phyloP scores from a whole-genome alignment of 2,888 invertebrate species.

The Asteroscopus sphinx region DNA sequence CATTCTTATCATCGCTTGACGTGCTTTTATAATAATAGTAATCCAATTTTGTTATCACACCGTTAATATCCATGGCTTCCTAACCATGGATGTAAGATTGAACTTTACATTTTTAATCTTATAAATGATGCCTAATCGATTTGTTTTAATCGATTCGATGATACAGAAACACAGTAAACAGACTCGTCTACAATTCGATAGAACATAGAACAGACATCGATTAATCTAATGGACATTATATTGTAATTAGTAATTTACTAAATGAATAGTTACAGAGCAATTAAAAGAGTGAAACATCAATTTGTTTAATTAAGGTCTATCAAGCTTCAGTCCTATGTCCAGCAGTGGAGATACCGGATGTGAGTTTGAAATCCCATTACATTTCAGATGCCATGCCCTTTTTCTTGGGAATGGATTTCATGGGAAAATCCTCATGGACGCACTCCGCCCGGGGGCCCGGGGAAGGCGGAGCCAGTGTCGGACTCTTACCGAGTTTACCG shows the following conservation, averaged over 20 bases:
- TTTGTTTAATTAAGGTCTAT: background rate
- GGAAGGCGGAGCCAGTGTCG: too few relatives aligned
- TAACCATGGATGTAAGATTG: background rate
- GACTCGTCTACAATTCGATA: background rate
- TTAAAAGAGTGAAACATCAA: background rate
- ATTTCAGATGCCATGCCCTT: slow-evolving; percentile 11
- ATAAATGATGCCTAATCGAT: background rate
- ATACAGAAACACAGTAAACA: background rate
- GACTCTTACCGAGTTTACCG: too few relatives aligned
- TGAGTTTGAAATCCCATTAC: slow-evolving; percentile 1
- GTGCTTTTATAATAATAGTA: slow-evolving; percentile 11
- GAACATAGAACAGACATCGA: background rate
- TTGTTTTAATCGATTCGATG: background rate
- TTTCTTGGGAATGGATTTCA: too few relatives aligned
- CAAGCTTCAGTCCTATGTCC: background rate
- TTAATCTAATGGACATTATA: slow-evolving; percentile 4
- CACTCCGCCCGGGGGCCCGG: too few relatives aligned
- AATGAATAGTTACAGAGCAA: slow-evolving; percentile 1
- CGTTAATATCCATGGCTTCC: slow-evolving; percentile 6
- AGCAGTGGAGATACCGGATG: too few relatives aligned
- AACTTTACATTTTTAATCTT: background rate
- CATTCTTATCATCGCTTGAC: slow-evolving; percentile 2
- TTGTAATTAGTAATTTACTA: background rate
- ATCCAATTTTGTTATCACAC: slow-evolving; percentile 25
- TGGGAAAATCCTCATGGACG: too few relatives aligned